A percentile compares a stretch with the other conserved stretches of the same genome.
Evolutionary conservation across 1,140 invertebrate genomes (phyloP).

Genomic region (Trachymyrmex septentrionalis): DNA sequence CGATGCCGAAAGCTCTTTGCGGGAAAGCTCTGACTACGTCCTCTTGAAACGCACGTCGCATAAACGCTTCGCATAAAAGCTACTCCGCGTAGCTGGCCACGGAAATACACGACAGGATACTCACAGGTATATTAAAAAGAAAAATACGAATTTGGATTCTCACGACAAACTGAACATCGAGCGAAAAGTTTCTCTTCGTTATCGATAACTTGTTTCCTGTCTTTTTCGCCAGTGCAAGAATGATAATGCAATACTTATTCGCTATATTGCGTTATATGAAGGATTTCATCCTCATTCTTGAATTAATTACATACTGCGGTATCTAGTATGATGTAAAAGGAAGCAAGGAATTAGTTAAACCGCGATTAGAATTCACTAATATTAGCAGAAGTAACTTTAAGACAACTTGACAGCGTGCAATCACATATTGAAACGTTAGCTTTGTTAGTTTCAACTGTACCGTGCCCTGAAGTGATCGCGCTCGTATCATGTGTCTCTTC

Average conservation of each 20-base stretch:
- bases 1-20: constrained; percentile 46
- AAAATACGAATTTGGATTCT: constrained; percentile 2
- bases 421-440: constrained; percentile 39
- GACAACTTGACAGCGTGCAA: constrained; percentile 14
- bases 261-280: background rate
- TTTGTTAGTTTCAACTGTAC: constrained; percentile 46
- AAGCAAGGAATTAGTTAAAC: constrained; percentile 7
- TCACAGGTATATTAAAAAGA: constrained; percentile 45
- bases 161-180: background rate
- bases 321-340: background rate
- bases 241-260: background rate
- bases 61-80: constrained; percentile 57
- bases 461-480: constrained; percentile 27
- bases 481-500: constrained; percentile 25
- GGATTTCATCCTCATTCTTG: background rate
- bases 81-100: constrained; percentile 34
- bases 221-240: background rate
- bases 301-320: background rate
- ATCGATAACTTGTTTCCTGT: constrained; percentile 3
- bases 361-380: constrained; percentile 26
- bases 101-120: background rate
- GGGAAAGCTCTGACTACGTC: constrained; percentile 33
- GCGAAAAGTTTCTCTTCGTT: background rate
- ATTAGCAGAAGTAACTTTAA: constrained; percentile 13
- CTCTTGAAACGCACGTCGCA: constrained; percentile 56